Evolutionary conservation across 2,797 vertebrate genomes (phyloP).

Genomic region (Siniperca scherzeri): DNA sequence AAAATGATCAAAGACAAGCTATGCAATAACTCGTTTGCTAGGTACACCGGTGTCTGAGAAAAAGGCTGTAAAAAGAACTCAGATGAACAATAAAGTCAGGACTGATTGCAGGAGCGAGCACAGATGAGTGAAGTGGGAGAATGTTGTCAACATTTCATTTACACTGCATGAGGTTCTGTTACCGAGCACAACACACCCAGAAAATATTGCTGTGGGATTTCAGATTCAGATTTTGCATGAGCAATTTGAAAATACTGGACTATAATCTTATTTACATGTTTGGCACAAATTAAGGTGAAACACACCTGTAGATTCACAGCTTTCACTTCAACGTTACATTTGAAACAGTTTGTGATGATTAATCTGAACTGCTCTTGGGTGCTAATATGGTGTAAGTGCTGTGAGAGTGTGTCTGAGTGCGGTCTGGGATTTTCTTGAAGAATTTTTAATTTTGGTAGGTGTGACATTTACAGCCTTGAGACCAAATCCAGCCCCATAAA

Average conservation of each 20-base stretch:
- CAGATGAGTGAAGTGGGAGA: slow-evolving; percentile 18
- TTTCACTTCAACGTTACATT: neutral
- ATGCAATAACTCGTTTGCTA: neutral
- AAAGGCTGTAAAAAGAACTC: neutral
- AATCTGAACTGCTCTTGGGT: slow-evolving; percentile 20
- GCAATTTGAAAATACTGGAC: neutral
- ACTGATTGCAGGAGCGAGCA: neutral
- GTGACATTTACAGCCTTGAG: slow-evolving; percentile 80
- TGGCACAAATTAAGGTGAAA: neutral
- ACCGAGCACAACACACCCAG: neutral
- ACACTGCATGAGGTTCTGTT: neutral
- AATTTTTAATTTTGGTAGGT: slow-evolving; percentile 84
- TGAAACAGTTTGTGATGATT: slow-evolving; percentile 27
- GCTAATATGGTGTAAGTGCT: slow-evolving; percentile 15
- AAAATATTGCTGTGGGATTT: slow-evolving; percentile 1
- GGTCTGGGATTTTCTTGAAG: slow-evolving; percentile 65
- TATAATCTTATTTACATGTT: neutral
- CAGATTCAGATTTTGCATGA: neutral
- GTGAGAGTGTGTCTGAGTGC: slow-evolving; percentile 18
- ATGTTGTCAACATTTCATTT: neutral
- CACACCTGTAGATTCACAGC: neutral
- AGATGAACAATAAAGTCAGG: slow-evolving; percentile 12
- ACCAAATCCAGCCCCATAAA: slow-evolving; percentile 73
- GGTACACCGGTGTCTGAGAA: neutral
- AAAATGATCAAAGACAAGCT: neutral